Conservation (phyloP, 2,888 invertebrate genomes). For the Rhimphoctona megacephalus region DNA sequence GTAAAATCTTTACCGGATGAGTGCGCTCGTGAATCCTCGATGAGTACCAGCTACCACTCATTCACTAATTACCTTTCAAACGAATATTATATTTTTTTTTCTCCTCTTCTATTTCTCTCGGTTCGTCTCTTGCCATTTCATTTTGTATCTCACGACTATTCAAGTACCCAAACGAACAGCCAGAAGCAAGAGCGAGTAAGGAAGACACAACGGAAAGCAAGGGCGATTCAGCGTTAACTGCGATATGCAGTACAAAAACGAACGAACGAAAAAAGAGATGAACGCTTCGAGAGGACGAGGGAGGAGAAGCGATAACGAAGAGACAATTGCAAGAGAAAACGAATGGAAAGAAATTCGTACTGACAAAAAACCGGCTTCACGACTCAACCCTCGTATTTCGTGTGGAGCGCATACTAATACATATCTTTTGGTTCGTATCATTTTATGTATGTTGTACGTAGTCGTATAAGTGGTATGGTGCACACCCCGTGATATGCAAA, state of each 20-base stretch:
- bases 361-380: constrained; percentile 59
- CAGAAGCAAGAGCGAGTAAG: constrained; percentile 27
- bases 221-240: constrained; percentile 6
- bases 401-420: neutral
- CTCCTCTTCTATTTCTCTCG: neutral
- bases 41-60: constrained; percentile 52
- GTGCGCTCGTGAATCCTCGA: constrained; percentile 47
- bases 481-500: constrained; percentile 75
- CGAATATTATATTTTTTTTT: constrained; percentile 38
- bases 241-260: constrained; percentile 31
- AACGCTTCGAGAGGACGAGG: neutral
- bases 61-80: constrained; percentile 66
- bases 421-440: constrained; percentile 3
- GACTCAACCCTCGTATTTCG: constrained; percentile 53
- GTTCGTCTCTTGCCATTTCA: neutral
- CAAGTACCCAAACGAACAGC: neutral
- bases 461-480: constrained; percentile 21
- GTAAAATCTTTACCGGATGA: constrained; percentile 33
- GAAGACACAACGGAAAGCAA: neutral
- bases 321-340: constrained; percentile 47
- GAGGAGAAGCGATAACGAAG: constrained; percentile 19
- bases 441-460: constrained; percentile 22
- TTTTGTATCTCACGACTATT: neutral
- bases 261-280: constrained; percentile 28
- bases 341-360: constrained; percentile 47